Conservation (phyloP, 2,113 vertebrate genomes). For the Tricholaema leucomelas region DNA sequence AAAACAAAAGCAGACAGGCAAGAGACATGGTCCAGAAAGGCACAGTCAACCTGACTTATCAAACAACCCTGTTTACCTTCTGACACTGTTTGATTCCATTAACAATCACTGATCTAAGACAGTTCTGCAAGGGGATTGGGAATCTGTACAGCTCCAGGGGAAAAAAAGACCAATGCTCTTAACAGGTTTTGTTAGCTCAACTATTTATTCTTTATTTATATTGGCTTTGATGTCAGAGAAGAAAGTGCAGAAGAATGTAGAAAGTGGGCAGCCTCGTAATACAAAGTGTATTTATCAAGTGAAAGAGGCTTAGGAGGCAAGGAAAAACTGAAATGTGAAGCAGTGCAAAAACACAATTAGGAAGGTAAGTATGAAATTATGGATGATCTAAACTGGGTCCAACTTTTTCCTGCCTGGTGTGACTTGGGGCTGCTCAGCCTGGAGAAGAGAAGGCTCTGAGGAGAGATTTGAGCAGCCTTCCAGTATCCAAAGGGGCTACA, state of each 20-base stretch:
- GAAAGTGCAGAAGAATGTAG: conserved; percentile 54
- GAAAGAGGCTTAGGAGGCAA: background rate
- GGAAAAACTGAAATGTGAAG: conserved; percentile 54
- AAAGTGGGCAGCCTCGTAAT: conserved; percentile 44
- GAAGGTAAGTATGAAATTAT: conserved; percentile 23
- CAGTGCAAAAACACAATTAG: conserved; percentile 48
- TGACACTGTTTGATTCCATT: conserved; percentile 62
- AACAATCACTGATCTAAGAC: conserved; percentile 55
- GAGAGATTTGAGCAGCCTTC: no score
- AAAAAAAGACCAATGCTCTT: background rate
- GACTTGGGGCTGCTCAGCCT: no score
- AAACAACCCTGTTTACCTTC: conserved; percentile 60
- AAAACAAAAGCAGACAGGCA: conserved; percentile 73
- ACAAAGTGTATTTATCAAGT: conserved; percentile 53
- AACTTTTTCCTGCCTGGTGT: conserved; percentile 7
- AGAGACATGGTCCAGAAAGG: conserved; percentile 67
- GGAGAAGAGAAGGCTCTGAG: no score
- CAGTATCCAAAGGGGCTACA: no score
- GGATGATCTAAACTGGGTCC: conserved; percentile 5
- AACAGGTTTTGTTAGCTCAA: conserved; percentile 56
- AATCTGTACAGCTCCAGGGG: conserved; percentile 53
- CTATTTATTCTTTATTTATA: conserved; percentile 60
- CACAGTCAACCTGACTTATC: conserved; percentile 67
- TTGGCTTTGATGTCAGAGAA: conserved; percentile 61
- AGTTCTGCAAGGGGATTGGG: conserved; percentile 37